Conservation (phyloP, 1,140 invertebrate genomes). For the Gonatopus flavifemur region DNA sequence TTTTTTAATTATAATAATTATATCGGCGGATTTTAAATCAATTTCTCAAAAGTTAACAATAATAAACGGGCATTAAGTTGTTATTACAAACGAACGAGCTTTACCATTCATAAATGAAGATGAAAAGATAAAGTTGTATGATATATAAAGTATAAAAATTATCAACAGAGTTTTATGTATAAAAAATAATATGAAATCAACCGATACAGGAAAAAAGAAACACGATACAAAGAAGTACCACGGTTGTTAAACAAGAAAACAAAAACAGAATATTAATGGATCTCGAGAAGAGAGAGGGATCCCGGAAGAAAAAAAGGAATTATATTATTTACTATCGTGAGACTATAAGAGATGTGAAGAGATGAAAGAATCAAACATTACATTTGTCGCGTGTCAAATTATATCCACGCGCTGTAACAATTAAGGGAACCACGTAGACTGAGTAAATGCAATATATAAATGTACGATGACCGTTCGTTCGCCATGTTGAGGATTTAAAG, state of each 20-base stretch:
- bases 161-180: constrained; percentile 28
- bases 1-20: too few relatives aligned
- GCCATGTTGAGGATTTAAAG: too few relatives aligned
- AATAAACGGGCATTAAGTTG: constrained; percentile 50
- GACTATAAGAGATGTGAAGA: constrained; percentile 31
- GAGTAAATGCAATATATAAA: constrained; percentile 59
- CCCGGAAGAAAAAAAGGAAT: constrained; percentile 10
- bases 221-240: too few relatives aligned
- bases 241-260: constrained; percentile 19
- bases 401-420: constrained; percentile 28
- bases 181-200: too few relatives aligned
- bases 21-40: too few relatives aligned
- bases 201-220: too few relatives aligned
- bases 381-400: constrained; percentile 17
- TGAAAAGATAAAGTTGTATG: constrained; percentile 9
- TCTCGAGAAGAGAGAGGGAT: constrained; percentile 12
- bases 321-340: constrained; percentile 33
- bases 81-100: constrained; percentile 47
- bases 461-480: constrained; percentile 51
- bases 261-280: neutral
- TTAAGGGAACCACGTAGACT: constrained; percentile 57
- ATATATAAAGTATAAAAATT: constrained; percentile 18
- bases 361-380: constrained; percentile 28
- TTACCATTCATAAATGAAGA: constrained; percentile 29
- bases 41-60: too few relatives aligned